A percentile compares a stretch with the other conserved stretches of the same genome.
Evolutionary conservation across 2,888 invertebrate species (phyloP).

Genomic region (Biston stratarius): DNA sequence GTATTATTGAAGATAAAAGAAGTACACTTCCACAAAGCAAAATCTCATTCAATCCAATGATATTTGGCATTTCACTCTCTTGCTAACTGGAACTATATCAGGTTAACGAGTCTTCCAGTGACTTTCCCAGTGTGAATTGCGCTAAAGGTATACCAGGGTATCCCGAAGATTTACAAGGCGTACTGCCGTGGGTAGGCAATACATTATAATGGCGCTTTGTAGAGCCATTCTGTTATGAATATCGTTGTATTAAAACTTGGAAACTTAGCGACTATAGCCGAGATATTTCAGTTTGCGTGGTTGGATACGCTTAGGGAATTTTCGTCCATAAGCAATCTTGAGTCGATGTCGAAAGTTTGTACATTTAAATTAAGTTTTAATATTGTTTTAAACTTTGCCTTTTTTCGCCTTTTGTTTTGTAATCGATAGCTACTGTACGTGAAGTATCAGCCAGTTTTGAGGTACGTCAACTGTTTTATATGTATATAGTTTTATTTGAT

Average conservation of each 20-base stretch:
- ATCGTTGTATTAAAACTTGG: conserved; percentile 27
- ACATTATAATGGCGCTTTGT: conserved; percentile 33
- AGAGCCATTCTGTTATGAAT: conserved; percentile 26
- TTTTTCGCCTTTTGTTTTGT: neutral
- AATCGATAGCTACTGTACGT: neutral
- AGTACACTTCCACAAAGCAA: too few relatives aligned
- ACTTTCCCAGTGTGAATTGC: conserved; percentile 4
- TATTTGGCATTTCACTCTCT: neutral
- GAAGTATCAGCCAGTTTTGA: neutral
- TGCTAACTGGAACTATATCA: neutral
- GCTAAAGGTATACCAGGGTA: conserved; percentile 3
- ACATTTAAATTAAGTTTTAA: neutral
- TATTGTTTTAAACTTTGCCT: neutral
- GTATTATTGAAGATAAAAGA: too few relatives aligned
- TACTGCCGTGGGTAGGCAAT: conserved; percentile 16
- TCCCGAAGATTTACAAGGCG: conserved; percentile 29
- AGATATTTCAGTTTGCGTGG: conserved; percentile 12
- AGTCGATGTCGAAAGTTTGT: conserved; percentile 1
- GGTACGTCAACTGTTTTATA: too few relatives aligned
- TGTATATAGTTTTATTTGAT: too few relatives aligned
- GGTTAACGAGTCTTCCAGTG: neutral
- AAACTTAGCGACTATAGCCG: conserved; percentile 10
- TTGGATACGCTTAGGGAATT: neutral
- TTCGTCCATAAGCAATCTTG: conserved; percentile 6
- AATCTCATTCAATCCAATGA: neutral